Base-by-base conservation (phyloP, 2,113 vertebrate species). In the Gyps fulvus region DNA sequence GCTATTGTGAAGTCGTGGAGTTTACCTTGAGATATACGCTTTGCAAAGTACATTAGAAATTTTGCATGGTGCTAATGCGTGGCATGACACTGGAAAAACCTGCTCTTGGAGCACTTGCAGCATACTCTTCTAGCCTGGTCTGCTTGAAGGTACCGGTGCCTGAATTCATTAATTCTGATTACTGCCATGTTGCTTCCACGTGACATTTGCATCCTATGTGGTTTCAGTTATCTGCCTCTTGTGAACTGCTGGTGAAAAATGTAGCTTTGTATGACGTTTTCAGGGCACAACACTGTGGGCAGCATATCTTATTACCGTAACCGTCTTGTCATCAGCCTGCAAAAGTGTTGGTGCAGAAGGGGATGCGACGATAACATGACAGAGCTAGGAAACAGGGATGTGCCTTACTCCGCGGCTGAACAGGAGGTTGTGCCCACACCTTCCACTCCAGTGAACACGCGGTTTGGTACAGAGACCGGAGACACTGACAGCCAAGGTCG, bases 311-410 rank as follows among this genome's bases (percentile, higher is more conserved):
- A 45, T 63, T 79, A 65, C 43, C 27, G 20, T 73, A 78, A 67
- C 10, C 0, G 1, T 40, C 42, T 63, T 76, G 32, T 15, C 23
- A 67, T 42, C 65, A 79, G 19, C 43, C 42, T 67, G n/a, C 34
- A 45, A 7, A 81, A 59, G 59, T 31, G 42, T 21, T 83, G 54
- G 31, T 76, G 73, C 34, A 50, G 70, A 87, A 72, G 26, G 25
- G 15, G 50, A 69, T 0, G 4, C 0, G 0, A 29, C 27, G 49
- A 45, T 83, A 73, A 66, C 13, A 6, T n/a, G 32, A 43, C 34
- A 78, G 47, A 85, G 12, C 14, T 19, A 57, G 47, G 42, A 86
- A 94, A 78, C n/a, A 43, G 1, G 0, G 3, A 80, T 54, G 32
- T 71, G 31, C 20, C 45, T 66, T 61, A 65, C 18, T 42, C 49